phyloP scores from a whole-genome alignment of 2,113 vertebrate species.

The Mus musculus region DNA sequence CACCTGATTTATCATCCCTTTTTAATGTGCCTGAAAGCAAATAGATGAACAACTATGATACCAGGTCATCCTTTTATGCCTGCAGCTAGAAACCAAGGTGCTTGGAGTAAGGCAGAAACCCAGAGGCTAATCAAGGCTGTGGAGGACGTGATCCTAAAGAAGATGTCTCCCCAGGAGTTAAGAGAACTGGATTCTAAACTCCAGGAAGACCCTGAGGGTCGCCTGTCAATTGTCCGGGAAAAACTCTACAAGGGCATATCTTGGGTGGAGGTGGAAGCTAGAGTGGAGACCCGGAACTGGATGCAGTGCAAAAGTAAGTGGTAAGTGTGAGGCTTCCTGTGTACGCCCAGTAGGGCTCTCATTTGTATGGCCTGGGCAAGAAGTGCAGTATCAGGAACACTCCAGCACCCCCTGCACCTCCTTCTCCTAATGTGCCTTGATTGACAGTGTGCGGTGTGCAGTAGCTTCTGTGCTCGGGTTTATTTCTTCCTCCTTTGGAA shows the following conservation, averaged over 20 bases:
- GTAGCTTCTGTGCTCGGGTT: neutral
- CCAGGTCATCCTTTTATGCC: neutral
- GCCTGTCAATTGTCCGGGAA: conserved; percentile 74
- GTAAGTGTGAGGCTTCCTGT: conserved; percentile 77
- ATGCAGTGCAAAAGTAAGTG: conserved; percentile 89
- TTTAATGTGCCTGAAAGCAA: neutral
- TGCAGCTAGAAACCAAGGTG: conserved; percentile 81
- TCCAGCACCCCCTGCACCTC: rapidly evolving
- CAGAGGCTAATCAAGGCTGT: conserved; percentile 83
- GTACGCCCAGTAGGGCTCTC: rapidly evolving
- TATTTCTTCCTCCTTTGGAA: neutral
- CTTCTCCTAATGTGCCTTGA: too few relatives aligned
- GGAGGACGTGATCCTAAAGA: conserved; percentile 82
- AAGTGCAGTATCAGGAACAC: rapidly evolving
- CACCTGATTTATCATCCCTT: neutral
- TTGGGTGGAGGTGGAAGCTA: conserved; percentile 85
- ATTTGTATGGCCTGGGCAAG: rapidly evolving
- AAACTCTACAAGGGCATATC: conserved; percentile 82
- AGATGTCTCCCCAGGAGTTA: conserved; percentile 28
- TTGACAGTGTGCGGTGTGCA: neutral
- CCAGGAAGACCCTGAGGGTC: neutral
- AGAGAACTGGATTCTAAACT: neutral
- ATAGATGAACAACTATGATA: neutral
- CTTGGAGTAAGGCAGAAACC: conserved; percentile 84
- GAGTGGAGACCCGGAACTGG: conserved; percentile 87